A percentile compares a stretch with the other conserved stretches of the same genome.
phyloP scores from a whole-genome alignment of 1,140 invertebrate species.

The Antheraea mylitta region DNA sequence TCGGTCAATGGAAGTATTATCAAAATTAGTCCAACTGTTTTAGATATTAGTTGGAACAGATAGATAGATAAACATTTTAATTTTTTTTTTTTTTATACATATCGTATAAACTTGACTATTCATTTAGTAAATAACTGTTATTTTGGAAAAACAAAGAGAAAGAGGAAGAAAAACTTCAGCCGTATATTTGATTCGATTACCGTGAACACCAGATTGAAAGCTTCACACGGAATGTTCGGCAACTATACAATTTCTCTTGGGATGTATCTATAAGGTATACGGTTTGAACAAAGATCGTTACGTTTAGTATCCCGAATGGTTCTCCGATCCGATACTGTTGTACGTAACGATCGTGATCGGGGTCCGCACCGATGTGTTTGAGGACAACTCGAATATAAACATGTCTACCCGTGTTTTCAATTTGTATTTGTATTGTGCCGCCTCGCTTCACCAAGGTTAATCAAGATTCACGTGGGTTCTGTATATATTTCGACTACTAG shows the following conservation, averaged over 20 bases:
- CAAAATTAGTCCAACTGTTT: too few relatives aligned
- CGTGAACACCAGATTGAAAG: conserved; percentile 29
- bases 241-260: conserved; percentile 31
- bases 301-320: conserved; percentile 20
- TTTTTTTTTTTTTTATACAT: too few relatives aligned
- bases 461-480: background rate
- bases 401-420: conserved; percentile 11
- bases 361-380: conserved; percentile 12
- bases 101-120: too few relatives aligned
- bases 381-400: conserved; percentile 13
- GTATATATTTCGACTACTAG: background rate
- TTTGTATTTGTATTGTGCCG: conserved; percentile 7
- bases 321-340: conserved; percentile 20
- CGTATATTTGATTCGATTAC: background rate
- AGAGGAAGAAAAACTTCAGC: too few relatives aligned
- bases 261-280: conserved; percentile 27
- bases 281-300: conserved; percentile 29
- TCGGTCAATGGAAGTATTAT: too few relatives aligned
- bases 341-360: conserved; percentile 20
- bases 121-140: too few relatives aligned
- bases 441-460: conserved; percentile 9
- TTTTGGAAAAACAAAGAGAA: too few relatives aligned
- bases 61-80: too few relatives aligned
- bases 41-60: too few relatives aligned
- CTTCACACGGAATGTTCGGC: conserved; percentile 28